Evolutionary conservation across 2,113 vertebrate genomes (phyloP), one percentile per base, ranked within the genome.

Genomic region (Grammomys dolichurus): DNA sequence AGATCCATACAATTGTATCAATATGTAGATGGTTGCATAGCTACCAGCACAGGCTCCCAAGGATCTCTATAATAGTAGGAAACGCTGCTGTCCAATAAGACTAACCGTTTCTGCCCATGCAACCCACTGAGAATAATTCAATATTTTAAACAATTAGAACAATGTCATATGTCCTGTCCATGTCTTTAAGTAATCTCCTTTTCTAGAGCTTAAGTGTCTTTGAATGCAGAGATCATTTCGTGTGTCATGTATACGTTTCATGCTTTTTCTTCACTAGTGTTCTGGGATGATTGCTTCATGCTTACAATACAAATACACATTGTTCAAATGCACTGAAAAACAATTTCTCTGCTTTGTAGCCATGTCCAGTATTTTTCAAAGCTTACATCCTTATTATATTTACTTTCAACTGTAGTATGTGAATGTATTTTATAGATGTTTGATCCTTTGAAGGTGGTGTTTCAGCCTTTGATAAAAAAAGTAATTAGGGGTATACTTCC

Each of bases 361-460:
- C 17, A 43, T 90, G 89, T 54, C 69, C 80, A 60, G n/a, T 84
- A 70, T 90, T 95, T 95, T 94, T 90, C 75, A 96, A 95, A 92
- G 48, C 46, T 94, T 91, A 48, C 26, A 93, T 94, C 75, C 73
- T 93, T 93, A 95, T 85, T 86, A 48, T 91, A 73, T 93, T 96
- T 90, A 90, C 82, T 96, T 87, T 93, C 65, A 91, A 72, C 93
- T 87, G 46, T 72, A 48, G 26, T 76, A 80, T 51, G 84, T 93
- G 63, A 91, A 96, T 95, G 43, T 78, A 84, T 70, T 96, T 96
- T 78, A 93, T 70, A 84, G 78, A 31, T 91, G 63, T 94, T 97
- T 97, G 95, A 90, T 96, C 95, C 94, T 97, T 96, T 60, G 91
- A 97, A 96, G 60, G 63, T 70, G 51, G 28, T 90, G 13, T 70